Percentiles rank a stretch among this genome's conserved stretches.
Evolutionary conservation across 2,888 invertebrate genomes (phyloP).

Genomic region (Epinotia bilunana): DNA sequence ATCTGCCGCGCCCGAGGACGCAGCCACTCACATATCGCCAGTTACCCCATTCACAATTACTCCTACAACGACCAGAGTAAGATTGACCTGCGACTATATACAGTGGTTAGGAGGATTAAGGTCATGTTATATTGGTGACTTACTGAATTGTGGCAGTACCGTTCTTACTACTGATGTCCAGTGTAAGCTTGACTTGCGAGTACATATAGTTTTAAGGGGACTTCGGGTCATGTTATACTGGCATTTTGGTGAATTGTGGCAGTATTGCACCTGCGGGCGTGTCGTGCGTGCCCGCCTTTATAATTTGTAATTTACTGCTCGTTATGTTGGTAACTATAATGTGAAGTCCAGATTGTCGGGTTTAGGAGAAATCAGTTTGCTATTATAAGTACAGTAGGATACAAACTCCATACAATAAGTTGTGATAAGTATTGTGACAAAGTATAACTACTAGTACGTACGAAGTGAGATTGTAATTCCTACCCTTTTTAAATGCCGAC

Average conservation of each 20-base stretch:
- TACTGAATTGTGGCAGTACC: conserved; percentile 7
- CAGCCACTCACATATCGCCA: conserved; percentile 29
- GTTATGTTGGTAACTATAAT: conserved; percentile 20
- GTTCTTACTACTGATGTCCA: not conserved
- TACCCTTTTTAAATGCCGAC: not conserved
- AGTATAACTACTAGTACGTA: too few relatives aligned
- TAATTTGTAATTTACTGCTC: conserved; percentile 35
- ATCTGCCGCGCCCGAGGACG: conserved; percentile 28
- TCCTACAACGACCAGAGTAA: not conserved
- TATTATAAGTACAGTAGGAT: conserved; percentile 1
- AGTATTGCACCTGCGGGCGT: conserved; percentile 27
- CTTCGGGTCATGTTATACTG: not conserved
- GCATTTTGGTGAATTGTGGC: not conserved
- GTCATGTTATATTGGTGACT: too few relatives aligned
- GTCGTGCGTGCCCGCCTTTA: conserved; percentile 24
- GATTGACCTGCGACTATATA: not conserved
- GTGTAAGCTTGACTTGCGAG: not conserved
- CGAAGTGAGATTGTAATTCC: not conserved
- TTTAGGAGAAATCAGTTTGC: not conserved
- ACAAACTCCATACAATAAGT: not conserved
- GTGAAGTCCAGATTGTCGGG: not conserved
- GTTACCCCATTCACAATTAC: not conserved
- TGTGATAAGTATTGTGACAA: not conserved
- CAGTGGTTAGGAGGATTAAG: not conserved
- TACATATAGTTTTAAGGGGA: not conserved